Evolutionary conservation across 2,888 invertebrate genomes (phyloP), one percentile per base, ranked within the genome.

Genomic region (Craniophora ligustri): DNA sequence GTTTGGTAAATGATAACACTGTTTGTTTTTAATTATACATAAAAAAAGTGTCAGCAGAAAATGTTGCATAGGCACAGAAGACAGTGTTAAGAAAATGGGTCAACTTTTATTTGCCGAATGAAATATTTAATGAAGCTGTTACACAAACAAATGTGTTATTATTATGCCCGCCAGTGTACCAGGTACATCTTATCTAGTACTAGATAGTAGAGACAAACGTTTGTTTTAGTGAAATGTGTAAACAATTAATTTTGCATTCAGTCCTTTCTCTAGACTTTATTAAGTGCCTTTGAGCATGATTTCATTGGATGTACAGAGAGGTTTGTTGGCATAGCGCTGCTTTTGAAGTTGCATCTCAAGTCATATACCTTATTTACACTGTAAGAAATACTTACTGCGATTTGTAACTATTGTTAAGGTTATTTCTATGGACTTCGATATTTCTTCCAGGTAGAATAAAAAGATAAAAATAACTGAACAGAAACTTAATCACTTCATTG

Each of bases 181-280:
- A 50, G 41, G 44, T 42, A 45, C 45, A 23, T 23, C 40, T 63
- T 68, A 66, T 73, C 54, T 61, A 39, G 58, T 48, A 64, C 55
- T 46, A 58, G 58, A 59, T 55, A 66, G 54, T 48, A 47, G 11
- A 7, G 18, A 55, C 44, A 75, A 73, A 75, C 42, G 62, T 76
- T 72, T 69, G 40, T 48, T 57, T 67, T 55, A 55, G 72, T 69
- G 75, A 76, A 77, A 78, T 73, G 71, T 67, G 73, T 66, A 65
- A 78, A 75, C 67, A 75, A 75, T 75, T 71, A 66, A 55, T 72
- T 65, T 66, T 35, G 57, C 68, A 70, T 64, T 70, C 48, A 58
- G 48, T 63, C 58, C 61, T 70, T 60, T 65, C 68, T 62, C 68
- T 39, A 19, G 63, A 38, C 60, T 59, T 53, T 58, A 65, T 66